A percentile compares a stretch with the other conserved stretches of the same genome.
Evolutionary conservation across 2,888 invertebrate species (phyloP).

Genomic region (Conomelus anceps): DNA sequence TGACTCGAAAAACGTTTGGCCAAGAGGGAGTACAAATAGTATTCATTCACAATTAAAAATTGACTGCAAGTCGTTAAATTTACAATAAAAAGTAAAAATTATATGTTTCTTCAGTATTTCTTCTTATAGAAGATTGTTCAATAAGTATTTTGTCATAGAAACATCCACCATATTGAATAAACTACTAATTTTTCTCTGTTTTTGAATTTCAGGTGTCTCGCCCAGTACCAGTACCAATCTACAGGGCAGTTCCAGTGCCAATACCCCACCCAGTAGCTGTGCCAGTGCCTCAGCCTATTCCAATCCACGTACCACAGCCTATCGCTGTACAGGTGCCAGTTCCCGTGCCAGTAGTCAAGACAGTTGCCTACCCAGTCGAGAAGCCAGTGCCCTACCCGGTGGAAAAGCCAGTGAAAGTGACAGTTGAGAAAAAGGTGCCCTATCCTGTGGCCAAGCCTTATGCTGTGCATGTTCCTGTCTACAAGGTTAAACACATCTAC

Average conservation of each 20-base stretch:
- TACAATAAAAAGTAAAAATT: no score
- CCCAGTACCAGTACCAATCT: slow-evolving; percentile 34
- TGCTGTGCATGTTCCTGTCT: slow-evolving; percentile 35
- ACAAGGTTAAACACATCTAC: slow-evolving; percentile 36
- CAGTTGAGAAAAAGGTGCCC: slow-evolving; percentile 35
- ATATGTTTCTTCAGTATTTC: no score
- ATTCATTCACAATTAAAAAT: no score
- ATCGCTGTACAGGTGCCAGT: slow-evolving; percentile 34
- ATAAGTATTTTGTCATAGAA: no score
- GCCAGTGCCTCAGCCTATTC: slow-evolving; percentile 36
- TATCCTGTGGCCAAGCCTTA: slow-evolving; percentile 36
- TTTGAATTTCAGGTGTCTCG: no score
- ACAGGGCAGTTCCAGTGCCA: slow-evolving; percentile 34
- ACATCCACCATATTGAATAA: no score
- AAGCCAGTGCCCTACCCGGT: slow-evolving; percentile 37
- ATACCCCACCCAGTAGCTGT: slow-evolving; percentile 36
- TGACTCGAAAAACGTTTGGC: no score
- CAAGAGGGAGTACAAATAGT: no score
- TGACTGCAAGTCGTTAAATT: no score
- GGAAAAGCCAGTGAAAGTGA: slow-evolving; percentile 34
- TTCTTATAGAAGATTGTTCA: no score
- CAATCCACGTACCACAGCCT: slow-evolving; percentile 31
- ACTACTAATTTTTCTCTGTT: no score
- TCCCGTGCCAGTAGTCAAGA: slow-evolving; percentile 35
- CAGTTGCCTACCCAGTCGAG: slow-evolving; percentile 35